phyloP scores from a whole-genome alignment of 1,140 invertebrate genomes.

The Phocides pigmalion region DNA sequence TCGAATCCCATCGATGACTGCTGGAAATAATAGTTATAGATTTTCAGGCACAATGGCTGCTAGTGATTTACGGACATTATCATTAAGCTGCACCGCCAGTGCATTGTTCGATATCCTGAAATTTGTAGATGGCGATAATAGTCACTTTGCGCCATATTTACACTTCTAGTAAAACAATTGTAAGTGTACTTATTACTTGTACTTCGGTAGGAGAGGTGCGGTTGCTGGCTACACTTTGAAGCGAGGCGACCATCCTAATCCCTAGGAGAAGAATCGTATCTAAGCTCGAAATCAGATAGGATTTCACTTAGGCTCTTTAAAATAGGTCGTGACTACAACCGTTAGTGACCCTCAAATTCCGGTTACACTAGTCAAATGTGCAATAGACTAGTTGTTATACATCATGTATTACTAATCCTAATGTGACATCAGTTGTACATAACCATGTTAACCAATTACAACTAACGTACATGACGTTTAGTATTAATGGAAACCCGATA shows the following conservation, averaged over 20 bases:
- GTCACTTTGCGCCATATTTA: not conserved
- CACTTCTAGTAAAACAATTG: too few relatives aligned
- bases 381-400: not conserved
- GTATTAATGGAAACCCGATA: conserved; percentile 35
- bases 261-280: too few relatives aligned
- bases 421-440: conserved; percentile 11
- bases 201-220: too few relatives aligned
- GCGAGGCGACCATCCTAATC: too few relatives aligned
- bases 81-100: conserved; percentile 12
- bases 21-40: conserved; percentile 23
- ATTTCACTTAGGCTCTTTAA: too few relatives aligned
- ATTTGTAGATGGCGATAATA: not conserved
- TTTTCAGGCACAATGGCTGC: conserved; percentile 19
- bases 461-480: conserved; percentile 25
- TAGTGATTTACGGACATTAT: conserved; percentile 24
- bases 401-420: conserved; percentile 13
- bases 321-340: too few relatives aligned
- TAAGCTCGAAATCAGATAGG: too few relatives aligned
- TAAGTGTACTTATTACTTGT: too few relatives aligned
- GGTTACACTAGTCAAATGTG: not conserved
- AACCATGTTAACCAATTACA: conserved; percentile 30
- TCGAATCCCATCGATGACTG: conserved; percentile 12
- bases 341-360: too few relatives aligned
- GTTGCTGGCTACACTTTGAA: too few relatives aligned
- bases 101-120: conserved; percentile 16